A percentile compares a stretch with the other conserved stretches of the same genome.
Conservation (phyloP, 2,888 invertebrate species). For the Incurvaria masculella region DNA sequence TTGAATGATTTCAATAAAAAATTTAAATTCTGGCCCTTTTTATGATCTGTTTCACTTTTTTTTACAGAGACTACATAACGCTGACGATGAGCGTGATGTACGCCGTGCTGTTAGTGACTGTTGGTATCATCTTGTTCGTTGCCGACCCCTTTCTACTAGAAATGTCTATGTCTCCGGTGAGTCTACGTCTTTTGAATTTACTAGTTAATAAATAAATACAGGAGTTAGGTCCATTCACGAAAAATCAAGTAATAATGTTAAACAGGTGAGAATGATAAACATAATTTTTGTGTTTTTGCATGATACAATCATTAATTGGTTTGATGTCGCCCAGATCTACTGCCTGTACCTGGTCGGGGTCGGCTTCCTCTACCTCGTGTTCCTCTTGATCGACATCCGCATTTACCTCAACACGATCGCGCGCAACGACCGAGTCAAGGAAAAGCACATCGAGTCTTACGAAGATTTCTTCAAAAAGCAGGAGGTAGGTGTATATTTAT, state of each 20-base stretch:
- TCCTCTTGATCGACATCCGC: constrained; percentile 60
- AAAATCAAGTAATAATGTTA: too few relatives aligned
- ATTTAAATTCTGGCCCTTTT: not conserved
- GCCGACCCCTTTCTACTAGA: constrained; percentile 53
- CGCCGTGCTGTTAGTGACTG: constrained; percentile 63
- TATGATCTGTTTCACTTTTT: constrained; percentile 7
- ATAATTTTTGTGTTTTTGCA: too few relatives aligned
- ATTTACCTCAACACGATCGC: constrained; percentile 51
- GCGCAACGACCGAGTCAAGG: constrained; percentile 40
- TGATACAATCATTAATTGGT: too few relatives aligned
- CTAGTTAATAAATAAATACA: too few relatives aligned
- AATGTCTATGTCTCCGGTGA: constrained; percentile 54
- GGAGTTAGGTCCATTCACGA: too few relatives aligned
- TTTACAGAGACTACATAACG: constrained; percentile 58
- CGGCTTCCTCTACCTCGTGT: constrained; percentile 60
- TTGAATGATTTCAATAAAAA: not conserved
- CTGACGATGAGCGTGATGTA: constrained; percentile 65
- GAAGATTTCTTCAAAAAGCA: constrained; percentile 42
- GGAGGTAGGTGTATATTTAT: constrained; percentile 31
- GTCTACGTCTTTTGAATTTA: constrained; percentile 12
- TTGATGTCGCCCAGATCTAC: too few relatives aligned
- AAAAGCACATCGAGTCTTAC: constrained; percentile 32
- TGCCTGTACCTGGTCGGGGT: constrained; percentile 56
- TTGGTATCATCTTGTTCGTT: constrained; percentile 63
- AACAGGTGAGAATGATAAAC: too few relatives aligned